Base-by-base conservation (phyloP, 2,888 invertebrate genomes). In the Phania funesta region DNA sequence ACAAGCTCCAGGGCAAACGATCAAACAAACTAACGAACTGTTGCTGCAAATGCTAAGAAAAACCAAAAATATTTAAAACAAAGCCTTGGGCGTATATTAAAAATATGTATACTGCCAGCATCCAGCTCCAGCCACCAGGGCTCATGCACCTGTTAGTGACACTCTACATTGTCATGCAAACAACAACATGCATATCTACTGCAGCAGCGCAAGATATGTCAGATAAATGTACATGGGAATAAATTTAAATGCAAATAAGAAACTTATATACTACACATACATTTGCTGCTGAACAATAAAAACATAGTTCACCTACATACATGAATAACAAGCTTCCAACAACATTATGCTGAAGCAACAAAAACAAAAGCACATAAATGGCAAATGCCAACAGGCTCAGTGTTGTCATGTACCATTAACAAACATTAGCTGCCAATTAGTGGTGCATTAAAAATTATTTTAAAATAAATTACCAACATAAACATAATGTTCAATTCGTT, bases 391-490 rank as follows among this genome's bases (percentile, higher is more conserved):
- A 8, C 2, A 32, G 32, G 77, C 84, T 79, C 71, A 84, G 75
- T 77, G 68, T 64, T 78, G 82, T 82, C 82, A 82, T 82, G 74
- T 78, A 46, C 78, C 74, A 78, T 82, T 82, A 78, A 70, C 78
- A 82, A 82, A 82, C 78, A 82, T 82, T 82, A 82, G 82, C 78
- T 78, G 82, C 78, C 82, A 82, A 82, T 82, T 82, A 82, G 82
- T 78, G 82, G 68, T 78, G 74, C 82, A 82, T 82, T 82, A 82
- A 82, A 82, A 74, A 82, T 78, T 78, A 70, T 70, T 82, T 82
- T 74, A 78, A 82, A 82, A 75, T 78, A 82, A 78, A 78, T 82
- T 70, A 75, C 78, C 68, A 75, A 78, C 74, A 78, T 70, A 70
- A 82, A 74, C 46, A 82, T 52, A 16, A 68, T 70, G 56, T 65